A percentile compares a stretch with the other conserved stretches of the same genome.
phyloP scores from a whole-genome alignment of 2,797 vertebrate species.

The Cossypha caffra region DNA sequence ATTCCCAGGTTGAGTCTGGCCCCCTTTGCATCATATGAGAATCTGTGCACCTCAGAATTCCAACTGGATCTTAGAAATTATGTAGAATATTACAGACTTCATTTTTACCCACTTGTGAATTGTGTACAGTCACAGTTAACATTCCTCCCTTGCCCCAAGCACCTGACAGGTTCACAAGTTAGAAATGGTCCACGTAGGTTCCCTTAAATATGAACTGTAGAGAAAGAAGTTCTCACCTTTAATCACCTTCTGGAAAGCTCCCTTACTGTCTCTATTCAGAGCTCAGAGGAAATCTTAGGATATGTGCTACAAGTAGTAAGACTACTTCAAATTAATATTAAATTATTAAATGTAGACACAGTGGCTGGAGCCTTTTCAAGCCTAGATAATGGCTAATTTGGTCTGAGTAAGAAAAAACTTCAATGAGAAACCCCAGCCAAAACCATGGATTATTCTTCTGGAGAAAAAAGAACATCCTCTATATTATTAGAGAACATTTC shows the following conservation, averaged over 20 bases:
- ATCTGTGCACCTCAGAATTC: neutral
- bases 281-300: neutral
- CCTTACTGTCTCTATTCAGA: neutral
- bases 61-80: neutral
- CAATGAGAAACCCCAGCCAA: neutral
- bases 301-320: neutral
- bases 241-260: neutral
- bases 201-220: neutral
- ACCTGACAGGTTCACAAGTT: neutral
- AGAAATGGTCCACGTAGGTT: neutral
- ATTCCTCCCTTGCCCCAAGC: neutral
- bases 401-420: neutral
- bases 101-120: neutral
- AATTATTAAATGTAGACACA: neutral
- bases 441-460: neutral
- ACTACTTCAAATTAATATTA: neutral
- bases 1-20: neutral
- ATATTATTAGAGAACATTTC: neutral
- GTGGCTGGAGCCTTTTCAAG: neutral
- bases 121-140: fast-evolving
- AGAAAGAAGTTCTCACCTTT: neutral
- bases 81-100: neutral
- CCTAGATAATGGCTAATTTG: neutral
- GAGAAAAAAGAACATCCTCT: neutral
- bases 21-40: fast-evolving